These are phyloP conservation scores for Drosophila funebris DNA, from an alignment of 1,140 invertebrate species.

Conservation along the genomic window DNA sequence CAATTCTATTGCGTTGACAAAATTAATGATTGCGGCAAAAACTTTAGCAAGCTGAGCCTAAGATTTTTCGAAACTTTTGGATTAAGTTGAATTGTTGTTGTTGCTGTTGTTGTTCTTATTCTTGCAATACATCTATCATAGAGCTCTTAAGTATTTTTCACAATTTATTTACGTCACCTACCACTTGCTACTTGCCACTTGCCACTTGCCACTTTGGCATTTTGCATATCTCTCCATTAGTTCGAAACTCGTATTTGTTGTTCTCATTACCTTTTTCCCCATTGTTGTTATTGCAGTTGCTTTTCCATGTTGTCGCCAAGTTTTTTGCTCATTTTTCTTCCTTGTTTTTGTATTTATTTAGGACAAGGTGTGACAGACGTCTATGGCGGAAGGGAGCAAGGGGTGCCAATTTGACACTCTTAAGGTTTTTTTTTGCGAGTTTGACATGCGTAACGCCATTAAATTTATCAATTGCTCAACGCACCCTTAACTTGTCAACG, in stretches of 20 bases:
- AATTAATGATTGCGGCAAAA: slow-evolving; percentile 68
- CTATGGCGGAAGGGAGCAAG: not conserved
- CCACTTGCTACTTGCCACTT: slow-evolving; percentile 46
- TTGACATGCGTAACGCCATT: slow-evolving; percentile 82
- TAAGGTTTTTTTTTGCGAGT: slow-evolving; percentile 61
- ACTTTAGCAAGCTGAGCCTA: slow-evolving; percentile 41
- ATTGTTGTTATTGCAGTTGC: not conserved
- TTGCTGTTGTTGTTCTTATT: slow-evolving; percentile 16
- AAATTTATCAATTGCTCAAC: slow-evolving; percentile 82
- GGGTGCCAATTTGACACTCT: slow-evolving; percentile 70
- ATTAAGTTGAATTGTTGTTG: slow-evolving; percentile 45
- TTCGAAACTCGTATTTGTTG: slow-evolving; percentile 55
- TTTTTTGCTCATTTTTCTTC: slow-evolving; percentile 48
- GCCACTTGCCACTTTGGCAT: slow-evolving; percentile 39
- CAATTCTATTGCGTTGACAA: slow-evolving; percentile 41
- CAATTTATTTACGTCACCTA: slow-evolving; percentile 75
- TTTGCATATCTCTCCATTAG: slow-evolving; percentile 64
- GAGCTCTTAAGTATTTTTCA: slow-evolving; percentile 61
- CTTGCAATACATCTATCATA: slow-evolving; percentile 66
- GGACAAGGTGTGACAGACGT: slow-evolving; percentile 25
- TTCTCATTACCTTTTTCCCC: slow-evolving; percentile 62
- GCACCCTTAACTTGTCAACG: slow-evolving; percentile 51
- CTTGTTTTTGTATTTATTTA: slow-evolving; percentile 49
- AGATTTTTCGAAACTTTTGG: slow-evolving; percentile 54
- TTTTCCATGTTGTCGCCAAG: slow-evolving; percentile 29